Conservation (phyloP, 1,140 invertebrate species). For the Nasonia longicornis region DNA sequence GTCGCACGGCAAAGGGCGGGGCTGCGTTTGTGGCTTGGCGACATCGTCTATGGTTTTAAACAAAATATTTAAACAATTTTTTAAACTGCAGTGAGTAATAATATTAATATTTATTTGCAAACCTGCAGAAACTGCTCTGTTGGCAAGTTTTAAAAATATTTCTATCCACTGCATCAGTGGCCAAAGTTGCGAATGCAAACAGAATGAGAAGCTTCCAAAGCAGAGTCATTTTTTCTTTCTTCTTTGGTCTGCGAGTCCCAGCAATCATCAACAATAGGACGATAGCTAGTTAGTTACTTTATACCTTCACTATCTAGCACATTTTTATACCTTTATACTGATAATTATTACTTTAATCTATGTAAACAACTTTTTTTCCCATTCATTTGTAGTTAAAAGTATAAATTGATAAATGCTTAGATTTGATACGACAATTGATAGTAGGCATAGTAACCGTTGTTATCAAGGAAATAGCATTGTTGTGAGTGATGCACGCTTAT, state of each 20-base stretch:
- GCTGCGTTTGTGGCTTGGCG: conserved; percentile 68
- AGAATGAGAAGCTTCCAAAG: neutral
- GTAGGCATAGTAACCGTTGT: too few species aligned
- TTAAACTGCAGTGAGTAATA: conserved; percentile 37
- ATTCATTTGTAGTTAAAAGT: too few species aligned
- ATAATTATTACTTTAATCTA: neutral
- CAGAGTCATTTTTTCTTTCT: neutral
- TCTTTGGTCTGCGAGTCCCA: neutral
- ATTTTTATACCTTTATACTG: neutral
- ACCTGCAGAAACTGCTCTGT: conserved; percentile 96
- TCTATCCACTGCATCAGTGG: conserved; percentile 55
- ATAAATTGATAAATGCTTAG: too few species aligned
- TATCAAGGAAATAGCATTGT: too few species aligned
- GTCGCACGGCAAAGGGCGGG: neutral
- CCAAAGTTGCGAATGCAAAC: neutral
- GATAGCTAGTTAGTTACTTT: neutral
- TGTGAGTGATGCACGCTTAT: too few species aligned
- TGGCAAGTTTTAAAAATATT: conserved; percentile 95
- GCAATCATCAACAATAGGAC: neutral
- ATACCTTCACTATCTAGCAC: neutral
- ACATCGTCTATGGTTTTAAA: conserved; percentile 75
- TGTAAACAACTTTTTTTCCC: too few species aligned
- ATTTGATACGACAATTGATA: too few species aligned
- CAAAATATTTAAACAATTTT: conserved; percentile 25
- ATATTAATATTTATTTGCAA: conserved; percentile 56